A percentile compares a stretch with the other conserved stretches of the same genome.
phyloP scores from a whole-genome alignment of 2,113 vertebrate genomes.

The Vulpes ferrilata region DNA sequence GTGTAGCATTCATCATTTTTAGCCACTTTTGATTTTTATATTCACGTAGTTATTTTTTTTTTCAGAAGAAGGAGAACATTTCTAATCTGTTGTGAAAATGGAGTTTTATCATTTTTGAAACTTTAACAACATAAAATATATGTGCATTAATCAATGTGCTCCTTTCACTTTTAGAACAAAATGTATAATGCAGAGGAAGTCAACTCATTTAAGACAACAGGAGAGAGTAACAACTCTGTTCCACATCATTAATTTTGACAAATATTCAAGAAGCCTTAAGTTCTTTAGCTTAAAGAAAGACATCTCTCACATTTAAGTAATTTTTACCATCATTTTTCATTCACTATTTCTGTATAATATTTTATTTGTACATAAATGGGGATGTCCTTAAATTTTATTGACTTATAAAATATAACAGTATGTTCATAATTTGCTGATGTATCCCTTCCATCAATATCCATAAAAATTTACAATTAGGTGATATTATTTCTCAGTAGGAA shows the following conservation, averaged over 20 bases:
- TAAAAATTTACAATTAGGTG: background rate
- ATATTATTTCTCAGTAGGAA: background rate
- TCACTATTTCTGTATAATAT: constrained; percentile 69
- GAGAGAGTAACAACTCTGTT: constrained; percentile 72
- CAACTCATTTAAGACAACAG: constrained; percentile 71
- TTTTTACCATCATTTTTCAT: constrained; percentile 80
- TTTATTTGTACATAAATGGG: constrained; percentile 78
- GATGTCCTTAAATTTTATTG: constrained; percentile 72
- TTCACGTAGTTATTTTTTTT: constrained; percentile 76
- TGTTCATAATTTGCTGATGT: background rate
- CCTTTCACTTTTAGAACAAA: constrained; percentile 79
- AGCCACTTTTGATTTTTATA: constrained; percentile 81
- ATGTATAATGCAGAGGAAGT: constrained; percentile 73
- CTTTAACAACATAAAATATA: constrained; percentile 71
- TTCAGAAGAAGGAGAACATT: constrained; percentile 78
- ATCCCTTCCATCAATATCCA: constrained; percentile 6
- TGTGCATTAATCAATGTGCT: constrained; percentile 79
- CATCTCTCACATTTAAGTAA: constrained; percentile 72
- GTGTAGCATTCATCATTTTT: constrained; percentile 61
- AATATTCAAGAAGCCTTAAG: constrained; percentile 81
- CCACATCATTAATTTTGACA: constrained; percentile 84
- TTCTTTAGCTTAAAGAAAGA: constrained; percentile 62
- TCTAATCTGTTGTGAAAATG: constrained; percentile 74
- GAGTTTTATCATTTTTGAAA: constrained; percentile 77
- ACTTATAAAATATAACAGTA: background rate